These are phyloP conservation scores for Malurus leucopterus DNA, from an alignment of 2,797 vertebrate species.

Conservation along the genomic window DNA sequence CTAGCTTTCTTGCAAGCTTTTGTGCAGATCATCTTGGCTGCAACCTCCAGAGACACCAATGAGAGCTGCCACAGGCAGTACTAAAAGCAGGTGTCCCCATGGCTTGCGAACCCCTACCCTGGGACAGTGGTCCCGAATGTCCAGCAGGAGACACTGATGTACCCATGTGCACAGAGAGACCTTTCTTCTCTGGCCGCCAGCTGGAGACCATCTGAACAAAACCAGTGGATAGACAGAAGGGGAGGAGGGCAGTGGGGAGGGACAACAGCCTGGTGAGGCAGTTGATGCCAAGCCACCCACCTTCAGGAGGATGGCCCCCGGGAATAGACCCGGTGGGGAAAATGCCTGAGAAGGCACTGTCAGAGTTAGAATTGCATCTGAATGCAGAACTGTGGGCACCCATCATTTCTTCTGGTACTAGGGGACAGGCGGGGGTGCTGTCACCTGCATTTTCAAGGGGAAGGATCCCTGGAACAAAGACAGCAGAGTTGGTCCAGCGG, in stretches of 20 bases:
- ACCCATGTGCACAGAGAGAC: not conserved
- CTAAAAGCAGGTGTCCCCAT: not conserved
- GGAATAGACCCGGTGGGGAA: not conserved
- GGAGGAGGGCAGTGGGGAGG: not conserved
- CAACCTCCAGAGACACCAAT: fast-evolving
- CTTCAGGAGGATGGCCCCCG: not conserved
- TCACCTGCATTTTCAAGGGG: not conserved
- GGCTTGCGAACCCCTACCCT: not conserved
- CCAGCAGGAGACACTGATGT: not conserved
- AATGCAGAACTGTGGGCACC: not conserved
- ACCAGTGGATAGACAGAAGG: not conserved
- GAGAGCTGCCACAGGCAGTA: not conserved
- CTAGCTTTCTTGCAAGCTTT: not conserved
- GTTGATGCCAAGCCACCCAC: not conserved
- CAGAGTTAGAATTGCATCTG: not conserved
- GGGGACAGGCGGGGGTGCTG: fast-evolving
- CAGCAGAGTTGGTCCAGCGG: not conserved
- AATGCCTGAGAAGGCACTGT: not conserved
- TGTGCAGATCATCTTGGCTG: not conserved
- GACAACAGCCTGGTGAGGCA: not conserved
- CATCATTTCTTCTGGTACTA: not conserved
- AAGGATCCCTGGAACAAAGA: not conserved
- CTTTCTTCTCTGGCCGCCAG: not conserved
- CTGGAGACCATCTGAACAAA: not conserved
- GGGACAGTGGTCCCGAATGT: not conserved